A percentile compares a stretch with the other conserved stretches of the same genome.
phyloP scores from a whole-genome alignment of 1,140 invertebrate species.

The Zaprionus davidi region DNA sequence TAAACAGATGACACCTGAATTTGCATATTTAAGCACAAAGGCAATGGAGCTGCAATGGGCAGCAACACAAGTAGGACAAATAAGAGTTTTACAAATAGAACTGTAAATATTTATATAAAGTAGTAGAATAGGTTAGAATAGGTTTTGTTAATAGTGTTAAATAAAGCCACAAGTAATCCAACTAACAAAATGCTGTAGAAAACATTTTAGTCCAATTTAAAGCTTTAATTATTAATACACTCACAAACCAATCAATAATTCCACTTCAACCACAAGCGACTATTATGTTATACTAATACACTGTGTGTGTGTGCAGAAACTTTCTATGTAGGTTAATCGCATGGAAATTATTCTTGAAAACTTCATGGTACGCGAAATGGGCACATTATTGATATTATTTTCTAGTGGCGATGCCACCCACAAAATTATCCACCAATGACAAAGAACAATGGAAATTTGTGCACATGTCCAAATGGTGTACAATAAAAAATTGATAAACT shows the following conservation, averaged over 20 bases:
- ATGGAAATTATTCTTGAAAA: constrained; percentile 7
- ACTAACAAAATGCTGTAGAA: no score
- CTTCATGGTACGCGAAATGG: neutral
- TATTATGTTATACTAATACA: neutral
- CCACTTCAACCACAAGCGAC: neutral
- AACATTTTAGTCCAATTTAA: neutral
- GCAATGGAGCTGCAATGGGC: neutral
- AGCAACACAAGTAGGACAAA: neutral
- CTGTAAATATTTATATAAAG: no score
- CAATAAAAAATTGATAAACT: constrained; percentile 42
- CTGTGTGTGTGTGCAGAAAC: neutral
- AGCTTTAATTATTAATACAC: neutral
- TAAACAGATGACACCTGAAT: neutral
- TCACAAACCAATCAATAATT: neutral
- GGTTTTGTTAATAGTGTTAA: neutral
- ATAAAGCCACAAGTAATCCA: no score
- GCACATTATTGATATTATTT: constrained; percentile 7
- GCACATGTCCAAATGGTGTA: constrained; percentile 56
- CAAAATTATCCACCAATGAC: constrained; percentile 20
- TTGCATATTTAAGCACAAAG: neutral
- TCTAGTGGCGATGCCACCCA: neutral
- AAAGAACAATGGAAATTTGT: constrained; percentile 55
- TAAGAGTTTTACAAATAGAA: no score
- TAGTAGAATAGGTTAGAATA: neutral
- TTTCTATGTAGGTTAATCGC: constrained; percentile 10